Base-by-base conservation (phyloP, 37 sponge, comb jelly and placozoan species). In the Ianthella basta region DNA sequence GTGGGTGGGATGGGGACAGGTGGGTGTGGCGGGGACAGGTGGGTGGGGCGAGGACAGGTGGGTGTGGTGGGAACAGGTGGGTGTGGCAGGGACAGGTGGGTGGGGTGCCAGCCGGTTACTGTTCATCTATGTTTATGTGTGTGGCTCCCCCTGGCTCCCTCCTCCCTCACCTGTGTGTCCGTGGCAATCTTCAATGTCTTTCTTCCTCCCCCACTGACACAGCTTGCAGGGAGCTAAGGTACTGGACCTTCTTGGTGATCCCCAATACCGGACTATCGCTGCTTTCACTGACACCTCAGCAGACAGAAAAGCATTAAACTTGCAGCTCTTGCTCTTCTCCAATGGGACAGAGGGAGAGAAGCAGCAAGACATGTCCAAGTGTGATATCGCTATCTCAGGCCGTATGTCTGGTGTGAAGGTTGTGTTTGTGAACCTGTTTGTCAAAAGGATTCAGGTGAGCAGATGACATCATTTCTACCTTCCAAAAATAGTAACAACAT, bases 371-470 rank as follows among this genome's bases (percentile, higher is more conserved):
- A 64, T 66, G 56, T 72, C 16, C 54, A 80, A 59, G 40, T 40
- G 60, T 69, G 81, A 89, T 73, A 50, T 89, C 21, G 39, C 50
- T 72, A 63, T 89, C 33, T 38, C 41, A 12, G 80, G 69, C 18
- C 30, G 68, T 40, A 68, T 90, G 3, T 77, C 40, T 39, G 79
- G 60, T 57, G 29, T 90, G 29, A 77, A 63, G 67, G 29, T 90
- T 15, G 53, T 59, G 20, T 35, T 78, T 56, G 69, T 86, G 53
- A 83, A 78, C 61, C 79, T 83, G n/a, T 86, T 90, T 64, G 40
- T 86, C 25, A 83, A 75, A 44, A 66, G 80, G 0, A 3, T 89
- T 37, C 37, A 82, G 55, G 55, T 12, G 59, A 82, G 37, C 80
- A 14, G 79, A 44, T 44, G 50, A 44, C 8, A 8, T 44, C 50